Conservation (phyloP, 2,797 vertebrate genomes). For the Poecilia velifera region DNA sequence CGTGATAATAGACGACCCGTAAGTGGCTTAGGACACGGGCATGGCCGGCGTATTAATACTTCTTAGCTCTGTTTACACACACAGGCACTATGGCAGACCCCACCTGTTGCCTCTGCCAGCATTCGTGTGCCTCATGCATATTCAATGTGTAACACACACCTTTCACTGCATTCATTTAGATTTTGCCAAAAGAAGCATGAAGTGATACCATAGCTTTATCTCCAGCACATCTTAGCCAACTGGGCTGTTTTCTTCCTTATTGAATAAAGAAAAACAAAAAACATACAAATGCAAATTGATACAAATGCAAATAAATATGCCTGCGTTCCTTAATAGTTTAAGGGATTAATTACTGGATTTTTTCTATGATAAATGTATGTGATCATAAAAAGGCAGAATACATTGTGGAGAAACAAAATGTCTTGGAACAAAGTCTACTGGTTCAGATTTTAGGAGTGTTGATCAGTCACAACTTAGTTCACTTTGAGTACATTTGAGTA, state of each 20-base stretch:
- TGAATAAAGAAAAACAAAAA: background rate
- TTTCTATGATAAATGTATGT: background rate
- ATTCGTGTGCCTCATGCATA: slow-evolving; percentile 30
- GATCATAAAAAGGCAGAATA: background rate
- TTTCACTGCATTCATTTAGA: slow-evolving; percentile 25
- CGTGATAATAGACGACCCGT: slow-evolving; percentile 63
- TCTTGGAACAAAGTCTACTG: background rate
- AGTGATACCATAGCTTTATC: background rate
- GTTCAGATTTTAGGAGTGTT: background rate
- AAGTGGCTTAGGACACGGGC: slow-evolving; percentile 76
- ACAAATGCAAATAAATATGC: background rate
- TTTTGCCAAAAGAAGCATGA: background rate
- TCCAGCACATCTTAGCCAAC: background rate
- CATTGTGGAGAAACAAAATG: background rate
- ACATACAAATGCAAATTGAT: background rate
- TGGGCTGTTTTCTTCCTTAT: background rate
- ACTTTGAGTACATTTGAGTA: background rate
- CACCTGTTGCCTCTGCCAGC: slow-evolving; percentile 45
- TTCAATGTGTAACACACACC: slow-evolving; percentile 37
- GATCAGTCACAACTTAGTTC: background rate
- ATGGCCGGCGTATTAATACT: slow-evolving; percentile 69
- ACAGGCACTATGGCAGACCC: slow-evolving; percentile 25
- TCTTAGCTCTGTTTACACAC: slow-evolving; percentile 75
- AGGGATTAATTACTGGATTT: background rate
- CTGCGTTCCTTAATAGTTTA: background rate